These are phyloP conservation scores for Enhydra lutris DNA, from an alignment of 2,113 vertebrate genomes.

Conservation along the genomic window DNA sequence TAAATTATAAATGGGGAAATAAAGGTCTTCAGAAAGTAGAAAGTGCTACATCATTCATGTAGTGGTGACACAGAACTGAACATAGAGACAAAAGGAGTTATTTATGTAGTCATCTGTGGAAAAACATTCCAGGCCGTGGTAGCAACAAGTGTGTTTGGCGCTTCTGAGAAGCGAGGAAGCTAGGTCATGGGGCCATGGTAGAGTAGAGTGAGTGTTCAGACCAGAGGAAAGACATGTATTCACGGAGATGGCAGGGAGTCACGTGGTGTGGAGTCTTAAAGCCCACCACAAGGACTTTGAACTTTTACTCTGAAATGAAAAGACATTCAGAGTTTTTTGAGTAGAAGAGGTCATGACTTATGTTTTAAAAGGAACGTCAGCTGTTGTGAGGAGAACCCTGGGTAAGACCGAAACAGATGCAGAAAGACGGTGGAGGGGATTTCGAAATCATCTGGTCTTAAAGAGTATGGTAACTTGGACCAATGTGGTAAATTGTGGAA, in stretches of 20 bases:
- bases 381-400: not conserved
- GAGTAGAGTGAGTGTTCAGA: not conserved
- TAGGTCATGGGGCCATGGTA: rapidly evolving
- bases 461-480: not conserved
- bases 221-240: not conserved
- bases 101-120: not conserved
- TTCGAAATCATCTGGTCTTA: not conserved
- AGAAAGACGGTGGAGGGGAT: not conserved
- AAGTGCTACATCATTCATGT: not conserved
- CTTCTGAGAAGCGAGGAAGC: not conserved
- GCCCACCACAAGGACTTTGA: not conserved
- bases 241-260: not conserved
- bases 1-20: not conserved
- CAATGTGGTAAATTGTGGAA: not conserved
- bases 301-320: not conserved
- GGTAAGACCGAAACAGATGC: not conserved
- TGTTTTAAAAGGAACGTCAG: not conserved
- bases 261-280: not conserved
- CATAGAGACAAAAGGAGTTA: not conserved
- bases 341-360: not conserved
- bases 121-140: not conserved
- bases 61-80: not conserved
- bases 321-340: not conserved
- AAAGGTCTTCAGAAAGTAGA: not conserved
- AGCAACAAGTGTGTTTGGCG: not conserved